phyloP scores from a whole-genome alignment of 2,888 invertebrate genomes.

The Sturmia bella region DNA sequence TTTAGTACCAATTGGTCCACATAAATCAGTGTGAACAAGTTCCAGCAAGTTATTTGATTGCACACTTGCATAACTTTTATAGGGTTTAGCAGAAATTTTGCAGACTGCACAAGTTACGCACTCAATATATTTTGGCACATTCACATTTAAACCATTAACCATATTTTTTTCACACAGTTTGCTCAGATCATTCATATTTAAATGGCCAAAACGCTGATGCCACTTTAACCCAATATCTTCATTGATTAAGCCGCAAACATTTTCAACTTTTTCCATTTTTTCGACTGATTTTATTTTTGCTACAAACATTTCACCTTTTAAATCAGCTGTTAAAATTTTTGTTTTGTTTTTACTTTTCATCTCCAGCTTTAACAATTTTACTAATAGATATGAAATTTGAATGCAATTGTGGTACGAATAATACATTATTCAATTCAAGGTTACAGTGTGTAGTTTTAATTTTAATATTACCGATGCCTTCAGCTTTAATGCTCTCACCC shows the following conservation, averaged over 20 bases:
- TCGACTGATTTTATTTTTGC: neutral
- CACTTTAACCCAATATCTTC: slow-evolving; percentile 12
- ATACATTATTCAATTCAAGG: neutral
- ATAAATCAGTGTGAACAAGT: slow-evolving; percentile 36
- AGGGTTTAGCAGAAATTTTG: slow-evolving; percentile 50
- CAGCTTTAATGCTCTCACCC: slow-evolving; percentile 25
- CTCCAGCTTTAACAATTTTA: neutral
- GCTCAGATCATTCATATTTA: slow-evolving; percentile 40
- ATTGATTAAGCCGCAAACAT: neutral
- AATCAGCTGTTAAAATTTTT: slow-evolving; percentile 27
- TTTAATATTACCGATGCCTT: neutral
- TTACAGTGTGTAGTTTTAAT: neutral
- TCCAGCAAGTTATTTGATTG: slow-evolving; percentile 20
- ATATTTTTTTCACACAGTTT: slow-evolving; percentile 31
- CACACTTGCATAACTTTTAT: slow-evolving; percentile 4
- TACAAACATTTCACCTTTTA: slow-evolving; percentile 24
- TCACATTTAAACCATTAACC: slow-evolving; percentile 34
- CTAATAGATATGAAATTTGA: slow-evolving; percentile 1
- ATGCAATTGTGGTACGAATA: neutral
- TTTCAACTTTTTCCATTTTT: slow-evolving; percentile 23
- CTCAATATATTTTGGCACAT: slow-evolving; percentile 11
- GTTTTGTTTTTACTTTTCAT: slow-evolving; percentile 30
- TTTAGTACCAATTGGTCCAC: slow-evolving; percentile 28
- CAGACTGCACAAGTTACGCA: slow-evolving; percentile 51
- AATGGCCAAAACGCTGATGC: slow-evolving; percentile 40